Base-by-base conservation (phyloP, 2,797 vertebrate genomes). In the Aplochiton taeniatus region DNA sequence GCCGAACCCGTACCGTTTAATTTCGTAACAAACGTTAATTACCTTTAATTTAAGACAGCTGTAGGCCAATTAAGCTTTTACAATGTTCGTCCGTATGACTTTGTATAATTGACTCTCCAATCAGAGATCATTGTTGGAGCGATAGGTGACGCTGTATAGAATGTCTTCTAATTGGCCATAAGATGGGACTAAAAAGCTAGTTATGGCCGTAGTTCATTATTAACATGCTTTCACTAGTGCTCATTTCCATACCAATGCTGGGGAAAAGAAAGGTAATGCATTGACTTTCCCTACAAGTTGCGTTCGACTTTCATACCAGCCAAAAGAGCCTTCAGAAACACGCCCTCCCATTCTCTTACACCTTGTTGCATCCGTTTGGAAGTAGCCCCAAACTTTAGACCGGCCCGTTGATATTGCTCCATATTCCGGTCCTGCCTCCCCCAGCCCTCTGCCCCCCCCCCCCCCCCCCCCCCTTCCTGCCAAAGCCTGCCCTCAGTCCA, bases 351-450 rank as follows among this genome's bases (percentile, higher is more conserved):
- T 44, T 18, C 7, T 4, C 45, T 20, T 31, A 7, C 44, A 12
- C 54, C 80, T 85, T 86, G 89, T 88, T 89, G 82, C 87, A 83
- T 85, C 83, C 85, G 84, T 82, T 67, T n/a, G n/a, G 17, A 47
- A 76, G 76, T 76, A 86, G 73, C 68, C 70, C 41, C 4, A 79
- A 76, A 77, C 74, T 50, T 70, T 69, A 68, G 20, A 10, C 55
- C 64, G 20, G 62, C 18, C 68, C 52, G 53, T 63, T 70, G 55
- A 66, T 69, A 55, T 63, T 44, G 13, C 13, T 51, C 58, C 14
- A 16, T 17, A 41, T 14, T 16, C 4, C 54, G 11, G n/a, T 51
- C 74, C 68, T 76, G 44, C 63, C 49, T 64, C 48, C 49, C 66
- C 48, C 71, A 75, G 50, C 54, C 44, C 58, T 31, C 17, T 19